phyloP scores from a whole-genome alignment of 1,140 invertebrate species.

The Dendrolimus punctatus region DNA sequence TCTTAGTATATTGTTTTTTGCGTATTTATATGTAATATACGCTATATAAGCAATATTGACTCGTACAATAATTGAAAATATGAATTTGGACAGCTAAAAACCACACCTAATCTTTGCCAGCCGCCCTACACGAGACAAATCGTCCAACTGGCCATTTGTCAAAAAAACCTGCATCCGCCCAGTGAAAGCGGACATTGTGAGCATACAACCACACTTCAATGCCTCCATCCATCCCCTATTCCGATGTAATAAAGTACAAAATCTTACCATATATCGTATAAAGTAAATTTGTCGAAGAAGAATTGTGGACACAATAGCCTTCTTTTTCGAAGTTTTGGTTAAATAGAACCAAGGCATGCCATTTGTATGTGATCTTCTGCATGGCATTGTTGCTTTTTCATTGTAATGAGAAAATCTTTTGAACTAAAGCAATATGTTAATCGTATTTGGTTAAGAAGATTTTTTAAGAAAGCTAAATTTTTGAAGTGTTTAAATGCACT shows the following conservation, averaged over 20 bases:
- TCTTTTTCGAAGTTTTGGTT: slow-evolving; percentile 40
- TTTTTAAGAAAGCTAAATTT: too few species aligned
- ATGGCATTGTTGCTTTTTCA: too few species aligned
- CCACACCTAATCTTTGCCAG: slow-evolving; percentile 36
- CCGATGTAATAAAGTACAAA: slow-evolving; percentile 20
- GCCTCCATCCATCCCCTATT: slow-evolving; percentile 19
- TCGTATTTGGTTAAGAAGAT: too few species aligned
- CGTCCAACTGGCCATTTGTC: slow-evolving; percentile 64
- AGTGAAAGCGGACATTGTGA: slow-evolving; percentile 57
- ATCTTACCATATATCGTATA: slow-evolving; percentile 4
- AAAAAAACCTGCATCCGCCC: slow-evolving; percentile 67
- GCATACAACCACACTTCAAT: slow-evolving; percentile 21
- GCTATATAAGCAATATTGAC: too few species aligned
- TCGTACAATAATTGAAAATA: too few species aligned
- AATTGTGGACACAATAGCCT: slow-evolving; percentile 44
- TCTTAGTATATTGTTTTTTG: too few species aligned
- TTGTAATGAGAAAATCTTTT: too few species aligned
- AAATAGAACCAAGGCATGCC: slow-evolving; percentile 16
- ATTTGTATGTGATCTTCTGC: too few species aligned
- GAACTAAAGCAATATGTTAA: too few species aligned
- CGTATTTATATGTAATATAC: too few species aligned
- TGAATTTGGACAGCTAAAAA: too few species aligned
- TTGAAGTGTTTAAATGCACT: too few species aligned
- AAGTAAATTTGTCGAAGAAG: slow-evolving; percentile 11
- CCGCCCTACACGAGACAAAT: slow-evolving; percentile 65